Evolutionary conservation across 2,113 vertebrate genomes (phyloP).

Genomic region (Myotis brandtii): DNA sequence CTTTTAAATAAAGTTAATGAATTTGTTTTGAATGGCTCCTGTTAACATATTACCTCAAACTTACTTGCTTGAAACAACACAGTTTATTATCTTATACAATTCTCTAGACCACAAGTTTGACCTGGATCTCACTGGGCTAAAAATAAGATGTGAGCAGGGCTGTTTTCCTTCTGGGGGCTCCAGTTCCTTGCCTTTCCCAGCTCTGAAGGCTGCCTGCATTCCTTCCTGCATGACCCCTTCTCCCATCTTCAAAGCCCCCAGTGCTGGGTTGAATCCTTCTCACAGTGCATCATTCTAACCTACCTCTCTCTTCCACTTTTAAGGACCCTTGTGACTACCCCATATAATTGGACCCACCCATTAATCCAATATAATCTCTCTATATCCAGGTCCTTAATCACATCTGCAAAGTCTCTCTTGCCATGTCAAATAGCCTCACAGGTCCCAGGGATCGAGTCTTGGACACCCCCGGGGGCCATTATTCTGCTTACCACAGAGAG

Average conservation of each 20-base stretch:
- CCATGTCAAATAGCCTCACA: neutral
- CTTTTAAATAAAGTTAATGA: neutral
- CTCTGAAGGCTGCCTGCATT: neutral
- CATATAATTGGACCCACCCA: neutral
- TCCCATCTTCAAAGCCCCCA: neutral
- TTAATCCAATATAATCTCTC: neutral
- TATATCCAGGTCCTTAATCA: neutral
- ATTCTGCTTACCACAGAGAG: neutral
- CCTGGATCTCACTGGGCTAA: neutral
- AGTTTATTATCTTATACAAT: constrained; percentile 4
- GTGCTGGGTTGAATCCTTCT: neutral
- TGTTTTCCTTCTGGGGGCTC: neutral
- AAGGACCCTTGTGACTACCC: neutral
- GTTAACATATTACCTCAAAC: neutral
- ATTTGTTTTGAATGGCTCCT: neutral
- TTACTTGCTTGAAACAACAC: neutral
- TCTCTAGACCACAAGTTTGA: neutral
- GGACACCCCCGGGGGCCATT: neutral
- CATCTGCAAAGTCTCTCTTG: neutral
- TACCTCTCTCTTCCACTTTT: neutral
- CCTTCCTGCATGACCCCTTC: neutral
- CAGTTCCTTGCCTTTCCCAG: neutral
- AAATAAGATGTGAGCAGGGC: neutral
- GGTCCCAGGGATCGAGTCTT: neutral
- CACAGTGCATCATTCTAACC: neutral